These are phyloP conservation scores for Carlito syrichta DNA, from an alignment of 2,113 vertebrate genomes.

Conservation along the genomic window DNA sequence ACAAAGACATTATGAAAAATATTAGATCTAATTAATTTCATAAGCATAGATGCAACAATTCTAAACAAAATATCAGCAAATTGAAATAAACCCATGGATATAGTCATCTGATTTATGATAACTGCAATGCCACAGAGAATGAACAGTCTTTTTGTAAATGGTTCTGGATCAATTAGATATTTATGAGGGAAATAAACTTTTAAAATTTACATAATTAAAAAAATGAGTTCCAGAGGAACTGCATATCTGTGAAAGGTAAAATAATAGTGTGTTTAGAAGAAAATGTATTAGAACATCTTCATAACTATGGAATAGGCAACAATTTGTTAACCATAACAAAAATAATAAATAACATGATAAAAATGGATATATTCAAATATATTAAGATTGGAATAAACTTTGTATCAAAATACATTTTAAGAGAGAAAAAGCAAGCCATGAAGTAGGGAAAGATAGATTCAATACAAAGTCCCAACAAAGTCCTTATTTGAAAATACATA, in stretches of 20 bases:
- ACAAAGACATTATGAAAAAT: background rate
- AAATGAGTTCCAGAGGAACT: background rate
- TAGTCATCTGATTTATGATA: background rate
- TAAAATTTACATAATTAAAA: background rate
- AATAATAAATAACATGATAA: background rate
- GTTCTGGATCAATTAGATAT: background rate
- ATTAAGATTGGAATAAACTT: background rate
- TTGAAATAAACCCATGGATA: background rate
- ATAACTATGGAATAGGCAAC: background rate
- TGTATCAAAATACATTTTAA: background rate
- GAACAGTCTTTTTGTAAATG: background rate
- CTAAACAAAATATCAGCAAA: background rate
- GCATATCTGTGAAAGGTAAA: background rate
- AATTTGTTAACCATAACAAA: background rate
- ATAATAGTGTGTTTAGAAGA: background rate
- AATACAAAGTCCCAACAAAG: background rate
- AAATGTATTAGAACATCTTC: conserved; percentile 3
- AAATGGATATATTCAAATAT: background rate
- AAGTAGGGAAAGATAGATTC: background rate
- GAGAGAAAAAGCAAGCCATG: background rate
- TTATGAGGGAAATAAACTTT: background rate
- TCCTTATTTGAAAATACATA: background rate
- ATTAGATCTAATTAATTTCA: background rate
- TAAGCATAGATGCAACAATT: background rate
- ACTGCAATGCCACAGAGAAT: background rate